Evolutionary conservation across 2,888 invertebrate species (phyloP).

Genomic region (Dolichomitus sp.): DNA sequence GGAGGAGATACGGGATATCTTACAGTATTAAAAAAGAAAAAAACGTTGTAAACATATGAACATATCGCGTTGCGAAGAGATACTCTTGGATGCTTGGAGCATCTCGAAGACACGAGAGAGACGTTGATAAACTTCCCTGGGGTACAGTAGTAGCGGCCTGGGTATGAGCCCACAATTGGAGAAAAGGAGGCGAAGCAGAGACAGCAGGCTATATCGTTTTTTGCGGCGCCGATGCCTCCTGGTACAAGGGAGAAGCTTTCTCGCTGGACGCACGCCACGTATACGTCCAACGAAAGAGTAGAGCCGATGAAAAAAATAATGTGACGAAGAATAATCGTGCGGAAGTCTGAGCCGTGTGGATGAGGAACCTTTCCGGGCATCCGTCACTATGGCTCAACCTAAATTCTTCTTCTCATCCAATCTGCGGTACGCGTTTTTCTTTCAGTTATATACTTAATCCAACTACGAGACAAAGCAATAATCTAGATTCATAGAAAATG

Average conservation of each 20-base stretch:
- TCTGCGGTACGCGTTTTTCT: slow-evolving; percentile 38
- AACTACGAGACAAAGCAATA: slow-evolving; percentile 35
- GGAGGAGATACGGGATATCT: slow-evolving; percentile 27
- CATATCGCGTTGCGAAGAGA: slow-evolving; percentile 35
- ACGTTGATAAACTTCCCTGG: slow-evolving; percentile 60
- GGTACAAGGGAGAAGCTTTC: slow-evolving; percentile 49
- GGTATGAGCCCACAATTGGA: slow-evolving; percentile 17
- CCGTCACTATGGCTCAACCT: slow-evolving; percentile 65
- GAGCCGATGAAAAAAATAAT: slow-evolving; percentile 34
- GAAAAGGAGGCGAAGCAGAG: slow-evolving; percentile 32
- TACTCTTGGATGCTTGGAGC: slow-evolving; percentile 33
- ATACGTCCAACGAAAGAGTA: slow-evolving; percentile 40
- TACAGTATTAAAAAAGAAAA: slow-evolving; percentile 3
- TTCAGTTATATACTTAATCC: neutral
- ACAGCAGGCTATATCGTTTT: slow-evolving; percentile 49
- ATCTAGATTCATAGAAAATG: slow-evolving; percentile 40
- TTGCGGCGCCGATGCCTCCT: slow-evolving; percentile 25
- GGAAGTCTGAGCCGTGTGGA: slow-evolving; percentile 54
- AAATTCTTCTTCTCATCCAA: slow-evolving; percentile 57
- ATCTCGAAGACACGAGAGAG: slow-evolving; percentile 43
- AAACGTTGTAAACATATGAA: slow-evolving; percentile 58
- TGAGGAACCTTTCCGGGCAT: slow-evolving; percentile 55
- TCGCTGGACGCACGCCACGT: slow-evolving; percentile 38
- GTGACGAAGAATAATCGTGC: slow-evolving; percentile 67
- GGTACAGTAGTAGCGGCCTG: slow-evolving; percentile 35